These are phyloP conservation scores for Corythornis vintsioides DNA, from an alignment of 2,113 vertebrate genomes.

Conservation along the genomic window DNA sequence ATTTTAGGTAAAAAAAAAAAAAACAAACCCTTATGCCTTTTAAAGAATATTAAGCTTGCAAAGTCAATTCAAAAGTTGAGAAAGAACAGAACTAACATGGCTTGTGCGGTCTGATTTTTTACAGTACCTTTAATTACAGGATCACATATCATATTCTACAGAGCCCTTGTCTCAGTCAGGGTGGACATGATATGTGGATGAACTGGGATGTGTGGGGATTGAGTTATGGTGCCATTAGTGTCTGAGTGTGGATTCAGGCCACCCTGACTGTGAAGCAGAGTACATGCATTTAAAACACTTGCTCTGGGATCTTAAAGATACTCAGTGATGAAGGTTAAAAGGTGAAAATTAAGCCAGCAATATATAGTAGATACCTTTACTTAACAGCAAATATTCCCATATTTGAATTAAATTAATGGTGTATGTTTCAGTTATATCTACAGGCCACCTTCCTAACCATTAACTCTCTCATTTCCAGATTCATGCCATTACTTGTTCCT, in stretches of 20 bases:
- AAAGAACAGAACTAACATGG: neutral
- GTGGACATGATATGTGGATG: neutral
- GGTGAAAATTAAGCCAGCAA: neutral
- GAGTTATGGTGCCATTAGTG: conserved; percentile 21
- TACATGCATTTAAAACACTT: neutral
- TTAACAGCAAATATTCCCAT: conserved; percentile 26
- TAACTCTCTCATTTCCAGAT: conserved; percentile 6
- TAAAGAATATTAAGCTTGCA: neutral
- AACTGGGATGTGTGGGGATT: neutral
- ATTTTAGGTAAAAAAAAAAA: neutral
- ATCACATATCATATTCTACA: neutral
- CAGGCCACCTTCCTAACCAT: neutral
- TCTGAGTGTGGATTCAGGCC: neutral
- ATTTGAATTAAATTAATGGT: conserved; percentile 27
- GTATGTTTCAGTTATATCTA: conserved; percentile 7
- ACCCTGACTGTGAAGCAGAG: neutral
- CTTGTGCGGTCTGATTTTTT: neutral
- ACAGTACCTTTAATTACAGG: neutral
- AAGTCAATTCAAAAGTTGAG: neutral
- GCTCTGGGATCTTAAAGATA: neutral
- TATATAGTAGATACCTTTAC: neutral
- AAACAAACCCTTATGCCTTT: neutral
- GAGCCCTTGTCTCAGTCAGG: neutral
- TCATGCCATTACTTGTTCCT: neutral
- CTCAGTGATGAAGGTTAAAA: neutral